Evolutionary conservation across 2,888 invertebrate genomes (phyloP).

Genomic region (Dolichopus griseipennis): DNA sequence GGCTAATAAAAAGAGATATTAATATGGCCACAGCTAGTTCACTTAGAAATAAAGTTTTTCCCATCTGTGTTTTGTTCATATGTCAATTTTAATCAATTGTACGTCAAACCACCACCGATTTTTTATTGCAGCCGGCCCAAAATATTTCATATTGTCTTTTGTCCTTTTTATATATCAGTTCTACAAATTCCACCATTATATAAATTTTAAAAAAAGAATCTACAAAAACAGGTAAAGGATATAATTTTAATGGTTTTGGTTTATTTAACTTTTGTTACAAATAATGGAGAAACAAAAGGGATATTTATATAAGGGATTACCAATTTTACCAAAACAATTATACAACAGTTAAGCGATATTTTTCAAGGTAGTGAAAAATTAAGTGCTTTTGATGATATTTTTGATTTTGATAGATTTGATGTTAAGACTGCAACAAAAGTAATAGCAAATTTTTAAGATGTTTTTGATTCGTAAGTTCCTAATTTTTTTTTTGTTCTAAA

Average conservation of each 20-base stretch:
- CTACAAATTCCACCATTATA: not conserved
- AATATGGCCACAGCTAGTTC: no score
- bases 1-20: no score
- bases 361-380: conserved; percentile 40
- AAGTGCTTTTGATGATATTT: conserved; percentile 33
- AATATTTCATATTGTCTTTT: no score
- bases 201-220: not conserved
- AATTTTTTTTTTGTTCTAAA: not conserved
- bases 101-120: no score
- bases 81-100: no score
- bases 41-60: no score
- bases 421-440: conserved; percentile 33
- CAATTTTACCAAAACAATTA: conserved; percentile 39
- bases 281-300: not conserved
- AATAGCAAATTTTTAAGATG: conserved; percentile 39
- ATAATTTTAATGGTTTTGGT: not conserved
- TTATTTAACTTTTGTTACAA: not conserved
- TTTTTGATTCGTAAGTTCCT: conserved; percentile 40
- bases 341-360: conserved; percentile 38
- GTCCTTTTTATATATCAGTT: no score
- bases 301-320: conserved; percentile 24
- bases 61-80: no score
- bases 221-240: not conserved
- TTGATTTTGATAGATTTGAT: conserved; percentile 24
- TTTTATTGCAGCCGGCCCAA: no score